These are phyloP conservation scores for Sinelater perroti DNA, from an alignment of 2,888 invertebrate genomes.

Conservation along the genomic window DNA sequence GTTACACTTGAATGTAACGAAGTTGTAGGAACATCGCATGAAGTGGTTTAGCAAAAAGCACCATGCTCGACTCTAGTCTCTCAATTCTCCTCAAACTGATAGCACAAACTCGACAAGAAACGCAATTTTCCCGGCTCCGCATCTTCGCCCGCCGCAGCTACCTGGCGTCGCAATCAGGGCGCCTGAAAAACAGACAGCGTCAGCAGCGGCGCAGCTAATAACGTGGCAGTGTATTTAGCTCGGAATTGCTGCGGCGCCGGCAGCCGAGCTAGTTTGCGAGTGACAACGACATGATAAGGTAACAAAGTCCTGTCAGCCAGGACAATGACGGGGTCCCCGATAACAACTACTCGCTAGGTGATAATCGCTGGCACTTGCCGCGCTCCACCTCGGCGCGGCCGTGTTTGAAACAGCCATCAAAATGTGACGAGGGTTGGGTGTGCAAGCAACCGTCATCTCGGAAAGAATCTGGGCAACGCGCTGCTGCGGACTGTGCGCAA, in stretches of 20 bases:
- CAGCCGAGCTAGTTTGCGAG: conserved; percentile 18
- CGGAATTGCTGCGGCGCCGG: conserved; percentile 1
- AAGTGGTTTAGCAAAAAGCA: too few relatives aligned
- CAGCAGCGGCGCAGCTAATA: conserved; percentile 8
- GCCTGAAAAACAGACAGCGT: not conserved
- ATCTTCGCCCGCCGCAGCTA: too few relatives aligned
- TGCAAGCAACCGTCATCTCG: conserved; percentile 5
- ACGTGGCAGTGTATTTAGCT: conserved; percentile 3
- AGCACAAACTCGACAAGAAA: too few relatives aligned
- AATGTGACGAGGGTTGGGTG: conserved; percentile 29
- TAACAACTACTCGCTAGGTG: conserved; percentile 29
- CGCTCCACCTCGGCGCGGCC: conserved; percentile 14
- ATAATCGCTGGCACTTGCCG: conserved; percentile 25
- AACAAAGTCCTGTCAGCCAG: conserved; percentile 26
- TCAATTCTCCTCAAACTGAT: too few relatives aligned
- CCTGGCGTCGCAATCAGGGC: not conserved
- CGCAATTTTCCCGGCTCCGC: too few relatives aligned
- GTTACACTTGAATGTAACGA: too few relatives aligned
- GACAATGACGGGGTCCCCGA: conserved; percentile 25
- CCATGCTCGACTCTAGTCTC: too few relatives aligned
- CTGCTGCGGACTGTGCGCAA: conserved; percentile 6
- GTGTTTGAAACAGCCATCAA: conserved; percentile 26
- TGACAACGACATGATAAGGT: conserved; percentile 25
- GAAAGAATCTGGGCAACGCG: conserved; percentile 11
- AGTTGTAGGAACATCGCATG: too few relatives aligned